Conservation (phyloP, 1,140 invertebrate genomes). For the Proales similis region DNA sequence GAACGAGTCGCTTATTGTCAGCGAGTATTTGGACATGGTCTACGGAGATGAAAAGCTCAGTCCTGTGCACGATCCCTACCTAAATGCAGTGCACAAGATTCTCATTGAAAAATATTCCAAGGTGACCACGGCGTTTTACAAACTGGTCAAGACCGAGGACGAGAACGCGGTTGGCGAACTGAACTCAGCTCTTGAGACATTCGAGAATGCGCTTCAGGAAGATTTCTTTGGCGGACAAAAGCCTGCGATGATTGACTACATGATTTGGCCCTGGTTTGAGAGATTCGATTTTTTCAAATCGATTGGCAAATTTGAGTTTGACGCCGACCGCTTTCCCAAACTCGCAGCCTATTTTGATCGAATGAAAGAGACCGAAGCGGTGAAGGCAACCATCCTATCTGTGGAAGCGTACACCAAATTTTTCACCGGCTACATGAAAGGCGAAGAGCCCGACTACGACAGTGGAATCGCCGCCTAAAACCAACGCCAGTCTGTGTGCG, state of each 20-base stretch:
- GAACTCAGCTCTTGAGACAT: slow-evolving; percentile 38
- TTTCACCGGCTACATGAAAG: slow-evolving; percentile 36
- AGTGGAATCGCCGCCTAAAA: no score
- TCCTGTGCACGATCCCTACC: slow-evolving; percentile 63
- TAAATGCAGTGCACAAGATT: slow-evolving; percentile 69
- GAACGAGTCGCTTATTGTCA: slow-evolving; percentile 71
- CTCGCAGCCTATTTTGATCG: slow-evolving; percentile 41
- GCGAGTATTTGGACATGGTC: slow-evolving; percentile 75
- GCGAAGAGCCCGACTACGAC: slow-evolving; percentile 42
- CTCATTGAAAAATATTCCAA: slow-evolving; percentile 59
- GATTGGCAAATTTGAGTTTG: slow-evolving; percentile 31
- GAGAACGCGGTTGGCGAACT: slow-evolving; percentile 1
- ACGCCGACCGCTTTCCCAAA: slow-evolving; percentile 40
- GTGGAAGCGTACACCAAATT: slow-evolving; percentile 39
- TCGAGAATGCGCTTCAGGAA: slow-evolving; percentile 39
- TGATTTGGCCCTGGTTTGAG: slow-evolving; percentile 84
- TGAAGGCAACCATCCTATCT: slow-evolving; percentile 41
- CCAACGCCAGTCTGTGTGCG: no score
- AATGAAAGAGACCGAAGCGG: slow-evolving; percentile 42
- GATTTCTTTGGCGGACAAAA: slow-evolving; percentile 13
- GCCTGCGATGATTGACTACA: slow-evolving; percentile 61
- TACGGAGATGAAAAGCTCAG: slow-evolving; percentile 56
- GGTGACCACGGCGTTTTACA: background rate
- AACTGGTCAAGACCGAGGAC: background rate
- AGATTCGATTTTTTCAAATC: slow-evolving; percentile 49